These are phyloP conservation scores for Apolygus lucorum DNA, from an alignment of 1,140 invertebrate species.

Conservation along the genomic window DNA sequence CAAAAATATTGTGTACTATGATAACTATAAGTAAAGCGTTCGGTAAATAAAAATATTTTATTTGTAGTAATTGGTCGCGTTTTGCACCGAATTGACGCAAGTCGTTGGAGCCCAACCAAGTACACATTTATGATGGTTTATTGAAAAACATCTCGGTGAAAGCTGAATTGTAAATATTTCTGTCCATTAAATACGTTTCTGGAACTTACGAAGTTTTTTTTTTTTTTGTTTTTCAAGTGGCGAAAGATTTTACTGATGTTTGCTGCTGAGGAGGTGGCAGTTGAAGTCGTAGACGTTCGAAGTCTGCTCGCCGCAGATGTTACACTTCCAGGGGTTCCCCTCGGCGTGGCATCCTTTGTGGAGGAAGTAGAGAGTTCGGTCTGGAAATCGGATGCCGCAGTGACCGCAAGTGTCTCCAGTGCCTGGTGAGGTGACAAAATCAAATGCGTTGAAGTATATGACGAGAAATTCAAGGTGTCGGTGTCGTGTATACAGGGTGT, in stretches of 20 bases:
- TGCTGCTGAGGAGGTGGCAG: constrained; percentile 87
- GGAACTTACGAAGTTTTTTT: no score
- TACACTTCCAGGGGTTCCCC: constrained; percentile 95
- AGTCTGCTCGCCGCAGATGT: constrained; percentile 89
- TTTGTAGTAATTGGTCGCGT: no score
- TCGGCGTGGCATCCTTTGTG: constrained; percentile 96
- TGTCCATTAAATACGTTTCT: neutral
- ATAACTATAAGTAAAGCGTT: no score
- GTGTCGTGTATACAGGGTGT: no score
- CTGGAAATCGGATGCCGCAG: constrained; percentile 89
- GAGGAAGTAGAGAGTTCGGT: constrained; percentile 90
- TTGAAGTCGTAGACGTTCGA: constrained; percentile 93
- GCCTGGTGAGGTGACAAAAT: neutral
- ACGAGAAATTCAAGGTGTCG: no score
- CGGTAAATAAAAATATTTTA: no score
- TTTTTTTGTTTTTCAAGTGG: no score
- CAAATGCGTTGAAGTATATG: no score
- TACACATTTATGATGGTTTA: neutral
- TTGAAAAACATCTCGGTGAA: neutral
- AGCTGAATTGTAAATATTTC: neutral
- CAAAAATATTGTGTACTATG: no score
- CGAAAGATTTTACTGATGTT: constrained; percentile 57
- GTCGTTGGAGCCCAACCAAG: no score
- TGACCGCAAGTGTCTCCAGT: constrained; percentile 45
- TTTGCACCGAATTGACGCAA: no score